These are phyloP conservation scores for Acanthurus tractus DNA, from an alignment of 2,797 vertebrate genomes.

Conservation along the genomic window DNA sequence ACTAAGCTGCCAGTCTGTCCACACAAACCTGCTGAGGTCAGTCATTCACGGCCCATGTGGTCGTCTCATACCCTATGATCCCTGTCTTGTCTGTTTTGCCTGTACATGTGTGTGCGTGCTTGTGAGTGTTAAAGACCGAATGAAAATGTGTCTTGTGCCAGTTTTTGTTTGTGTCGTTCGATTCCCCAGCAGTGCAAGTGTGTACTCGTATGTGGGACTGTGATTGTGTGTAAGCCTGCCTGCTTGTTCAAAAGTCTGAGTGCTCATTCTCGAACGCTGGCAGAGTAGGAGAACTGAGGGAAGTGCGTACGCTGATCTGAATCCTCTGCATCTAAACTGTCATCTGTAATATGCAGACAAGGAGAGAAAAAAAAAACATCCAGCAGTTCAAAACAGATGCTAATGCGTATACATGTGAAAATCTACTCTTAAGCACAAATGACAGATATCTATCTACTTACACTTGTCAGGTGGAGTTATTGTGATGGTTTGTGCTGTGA, in stretches of 20 bases:
- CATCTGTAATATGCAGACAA: slow-evolving; percentile 81
- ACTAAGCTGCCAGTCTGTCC: slow-evolving; percentile 78
- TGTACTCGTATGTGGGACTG: slow-evolving; percentile 74
- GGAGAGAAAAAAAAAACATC: slow-evolving; percentile 9
- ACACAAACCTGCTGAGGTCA: slow-evolving; percentile 76
- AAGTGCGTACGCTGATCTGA: slow-evolving; percentile 93
- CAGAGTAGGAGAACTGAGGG: slow-evolving; percentile 96
- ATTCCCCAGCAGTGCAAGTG: slow-evolving; percentile 79
- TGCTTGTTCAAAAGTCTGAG: slow-evolving; percentile 68
- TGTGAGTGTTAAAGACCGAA: slow-evolving; percentile 62
- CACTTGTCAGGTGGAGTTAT: slow-evolving; percentile 96
- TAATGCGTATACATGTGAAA: background rate
- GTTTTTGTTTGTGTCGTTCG: slow-evolving; percentile 68
- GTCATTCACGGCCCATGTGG: slow-evolving; percentile 64
- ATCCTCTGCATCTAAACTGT: slow-evolving; percentile 90
- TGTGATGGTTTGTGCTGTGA: slow-evolving; percentile 95
- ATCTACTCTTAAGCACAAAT: background rate
- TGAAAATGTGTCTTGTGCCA: slow-evolving; percentile 82
- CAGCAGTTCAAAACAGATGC: slow-evolving; percentile 25
- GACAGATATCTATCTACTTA: slow-evolving; percentile 80
- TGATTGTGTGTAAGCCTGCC: slow-evolving; percentile 78
- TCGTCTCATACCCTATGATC: slow-evolving; percentile 64
- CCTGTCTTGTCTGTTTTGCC: slow-evolving; percentile 64
- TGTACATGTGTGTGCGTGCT: slow-evolving; percentile 34
- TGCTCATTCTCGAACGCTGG: slow-evolving; percentile 92